phyloP scores from a whole-genome alignment of 23 tunicate species.

The Corella eumyota region DNA sequence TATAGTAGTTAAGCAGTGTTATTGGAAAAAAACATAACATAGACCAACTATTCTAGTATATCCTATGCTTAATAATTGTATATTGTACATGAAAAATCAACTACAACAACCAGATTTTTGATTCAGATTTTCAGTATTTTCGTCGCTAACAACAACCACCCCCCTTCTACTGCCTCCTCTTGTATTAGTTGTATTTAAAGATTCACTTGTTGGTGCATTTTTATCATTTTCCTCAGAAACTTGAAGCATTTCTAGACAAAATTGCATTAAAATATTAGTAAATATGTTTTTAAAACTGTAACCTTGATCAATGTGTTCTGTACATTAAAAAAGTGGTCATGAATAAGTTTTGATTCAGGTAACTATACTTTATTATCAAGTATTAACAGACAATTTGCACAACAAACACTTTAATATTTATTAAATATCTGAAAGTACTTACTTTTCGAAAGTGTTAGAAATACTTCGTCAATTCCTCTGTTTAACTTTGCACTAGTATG shows the following conservation, averaged over 20 bases:
- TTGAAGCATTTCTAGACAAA: conserved; percentile 39
- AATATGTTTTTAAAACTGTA: neutral
- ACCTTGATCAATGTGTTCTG: no score
- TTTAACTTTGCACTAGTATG: conserved; percentile 92
- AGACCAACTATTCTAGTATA: no score
- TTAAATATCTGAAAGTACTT: no score
- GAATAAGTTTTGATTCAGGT: no score
- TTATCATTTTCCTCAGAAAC: conserved; percentile 30
- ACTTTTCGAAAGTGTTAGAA: conserved; percentile 77
- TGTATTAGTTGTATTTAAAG: conserved; percentile 1
- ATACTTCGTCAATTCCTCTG: conserved; percentile 92
- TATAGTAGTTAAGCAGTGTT: no score
- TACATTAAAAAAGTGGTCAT: no score
- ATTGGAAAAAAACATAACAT: no score
- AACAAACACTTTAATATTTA: no score
- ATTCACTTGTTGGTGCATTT: conserved; percentile 1
- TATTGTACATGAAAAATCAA: no score
- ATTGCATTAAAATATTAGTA: conserved; percentile 1
- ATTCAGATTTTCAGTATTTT: conserved; percentile 28
- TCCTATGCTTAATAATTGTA: no score
- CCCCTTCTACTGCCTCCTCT: conserved; percentile 24
- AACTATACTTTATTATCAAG: no score
- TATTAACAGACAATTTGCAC: no score
- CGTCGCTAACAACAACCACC: conserved; percentile 58
- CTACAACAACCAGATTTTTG: conserved; percentile 70